These are phyloP conservation scores for Euplexia lucipara DNA, from an alignment of 2,888 invertebrate species.

Conservation along the genomic window DNA sequence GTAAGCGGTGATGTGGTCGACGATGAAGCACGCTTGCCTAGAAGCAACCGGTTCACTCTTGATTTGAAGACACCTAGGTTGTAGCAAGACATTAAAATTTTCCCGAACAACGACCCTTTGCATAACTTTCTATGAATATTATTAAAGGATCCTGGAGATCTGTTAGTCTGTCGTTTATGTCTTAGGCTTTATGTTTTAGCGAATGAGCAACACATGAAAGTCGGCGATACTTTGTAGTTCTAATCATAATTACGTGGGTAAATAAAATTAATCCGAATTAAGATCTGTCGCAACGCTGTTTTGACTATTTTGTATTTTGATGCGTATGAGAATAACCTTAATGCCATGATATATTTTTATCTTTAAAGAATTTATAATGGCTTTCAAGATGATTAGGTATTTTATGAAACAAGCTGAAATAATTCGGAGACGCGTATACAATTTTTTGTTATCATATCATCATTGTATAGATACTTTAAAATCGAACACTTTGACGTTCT, in stretches of 20 bases:
- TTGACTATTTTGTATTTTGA: conserved; percentile 24
- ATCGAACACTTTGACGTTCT: too few relatives aligned
- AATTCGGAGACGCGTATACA: neutral
- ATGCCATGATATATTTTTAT: neutral
- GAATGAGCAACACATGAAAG: conserved; percentile 55
- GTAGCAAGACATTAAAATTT: neutral
- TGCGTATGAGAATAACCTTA: conserved; percentile 18
- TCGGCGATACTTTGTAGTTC: conserved; percentile 53
- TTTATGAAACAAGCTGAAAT: too few relatives aligned
- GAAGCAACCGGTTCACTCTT: too few relatives aligned
- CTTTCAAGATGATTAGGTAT: neutral
- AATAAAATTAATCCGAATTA: conserved; percentile 52
- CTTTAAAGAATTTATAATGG: neutral
- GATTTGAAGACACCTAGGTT: neutral
- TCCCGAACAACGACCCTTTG: conserved; percentile 19
- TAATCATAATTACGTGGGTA: conserved; percentile 46
- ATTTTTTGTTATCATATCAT: too few relatives aligned
- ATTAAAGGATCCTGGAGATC: conserved; percentile 46
- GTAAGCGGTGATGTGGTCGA: too few relatives aligned
- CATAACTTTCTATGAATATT: conserved; percentile 55
- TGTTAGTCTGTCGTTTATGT: conserved; percentile 45
- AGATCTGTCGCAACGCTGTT: conserved; percentile 41
- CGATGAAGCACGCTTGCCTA: too few relatives aligned
- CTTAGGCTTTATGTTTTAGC: conserved; percentile 51
- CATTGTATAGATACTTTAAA: too few relatives aligned